Base-by-base conservation (phyloP, 35 echinoderm and acorn worm genomes). In the Amphiura filiformis region DNA sequence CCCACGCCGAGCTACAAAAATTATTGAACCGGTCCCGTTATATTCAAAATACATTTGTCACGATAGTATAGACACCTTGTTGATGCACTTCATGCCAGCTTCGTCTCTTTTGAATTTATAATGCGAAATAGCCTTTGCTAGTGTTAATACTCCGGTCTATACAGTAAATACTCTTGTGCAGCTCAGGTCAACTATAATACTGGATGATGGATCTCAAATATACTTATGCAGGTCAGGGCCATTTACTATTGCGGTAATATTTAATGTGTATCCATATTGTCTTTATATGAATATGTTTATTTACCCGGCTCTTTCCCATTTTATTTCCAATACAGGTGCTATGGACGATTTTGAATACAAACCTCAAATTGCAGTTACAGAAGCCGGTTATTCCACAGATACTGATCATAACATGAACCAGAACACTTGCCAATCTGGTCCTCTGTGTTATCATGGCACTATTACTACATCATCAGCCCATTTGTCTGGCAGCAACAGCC, bases 331-430 rank as follows among this genome's bases (percentile, higher is more conserved):
- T 91, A 79, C 81, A 91, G 94, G 86, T 85, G 88, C 86, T 32
- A 97, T 93, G 86, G 95, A 97, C 39, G 91, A 93, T 39, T 97
- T 88, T 42, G 95, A 97, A 78, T 97, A 88, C 92, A 97, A 97
- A 78, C 95, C 92, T 35, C 92, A 93, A 65, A 65, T 93, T 18
- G 91, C 92, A 38, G 85, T 93, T 7, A 86, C 91, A 7, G 88
- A 93, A 56, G 84, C 87, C 36, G 92, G 89, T n/a, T 97, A 81
- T 39, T 26, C 61, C 26, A 64, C 88, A 40, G 95, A 93, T 18
- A 79, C 86, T 34, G 92, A 97, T 81, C 95, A 97, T 75, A 97
- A 97, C 86, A 93, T 97, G 95, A 97, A 97, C 82, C 80, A 78
- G 49, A 87, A 40, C 28, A 92, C 52, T 57, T 20, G 20, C 7